Evolutionary conservation across 2,113 vertebrate species (phyloP).

Genomic region (Cyphomyrus discorhynchus): DNA sequence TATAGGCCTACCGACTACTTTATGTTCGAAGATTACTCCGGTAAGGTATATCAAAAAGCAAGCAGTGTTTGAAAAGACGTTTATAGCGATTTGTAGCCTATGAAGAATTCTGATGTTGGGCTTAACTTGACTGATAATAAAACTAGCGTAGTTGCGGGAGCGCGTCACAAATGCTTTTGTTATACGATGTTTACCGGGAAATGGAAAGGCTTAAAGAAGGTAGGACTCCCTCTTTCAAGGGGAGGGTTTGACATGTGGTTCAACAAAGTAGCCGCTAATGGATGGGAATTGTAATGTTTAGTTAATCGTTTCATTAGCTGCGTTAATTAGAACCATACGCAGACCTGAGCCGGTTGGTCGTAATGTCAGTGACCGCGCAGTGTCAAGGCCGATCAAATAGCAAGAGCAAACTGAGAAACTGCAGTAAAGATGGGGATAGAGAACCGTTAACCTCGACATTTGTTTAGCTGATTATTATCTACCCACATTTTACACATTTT

Average conservation of each 20-base stretch:
- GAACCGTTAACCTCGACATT: neutral
- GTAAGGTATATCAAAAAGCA: neutral
- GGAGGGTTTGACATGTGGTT: slow-evolving; percentile 28
- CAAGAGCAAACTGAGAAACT: neutral
- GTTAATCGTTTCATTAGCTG: slow-evolving; percentile 36
- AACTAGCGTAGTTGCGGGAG: neutral
- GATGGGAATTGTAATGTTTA: slow-evolving; percentile 25
- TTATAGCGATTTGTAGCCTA: neutral
- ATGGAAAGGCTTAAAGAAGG: slow-evolving; percentile 36
- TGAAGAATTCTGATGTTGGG: too few species aligned
- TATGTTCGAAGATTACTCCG: neutral
- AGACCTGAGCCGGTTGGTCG: neutral
- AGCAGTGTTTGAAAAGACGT: neutral
- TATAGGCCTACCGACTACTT: neutral
- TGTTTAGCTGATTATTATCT: neutral
- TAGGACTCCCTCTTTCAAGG: slow-evolving; percentile 21
- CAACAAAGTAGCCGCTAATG: slow-evolving; percentile 29
- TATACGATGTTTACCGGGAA: slow-evolving; percentile 25
- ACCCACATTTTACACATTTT: neutral
- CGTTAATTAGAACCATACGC: slow-evolving; percentile 14
- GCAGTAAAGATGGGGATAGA: neutral
- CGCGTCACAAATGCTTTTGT: slow-evolving; percentile 18
- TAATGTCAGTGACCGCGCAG: slow-evolving; percentile 2
- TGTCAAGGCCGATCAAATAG: neutral
- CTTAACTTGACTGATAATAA: neutral